phyloP scores from a whole-genome alignment of 2,113 vertebrate genomes.

The Turdus rufiventris region DNA sequence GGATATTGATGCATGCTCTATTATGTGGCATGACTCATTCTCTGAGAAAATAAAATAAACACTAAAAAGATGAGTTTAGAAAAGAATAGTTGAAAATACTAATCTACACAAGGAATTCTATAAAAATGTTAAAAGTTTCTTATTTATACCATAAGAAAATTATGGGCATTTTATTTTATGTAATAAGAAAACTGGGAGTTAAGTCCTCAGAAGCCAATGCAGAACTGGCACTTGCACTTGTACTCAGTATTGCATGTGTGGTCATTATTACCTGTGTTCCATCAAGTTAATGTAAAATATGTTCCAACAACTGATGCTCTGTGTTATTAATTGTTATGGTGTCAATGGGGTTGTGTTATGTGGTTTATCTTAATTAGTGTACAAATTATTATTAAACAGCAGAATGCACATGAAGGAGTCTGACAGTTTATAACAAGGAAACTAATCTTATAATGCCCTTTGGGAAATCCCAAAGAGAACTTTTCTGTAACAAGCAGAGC shows the following conservation, averaged over 20 bases:
- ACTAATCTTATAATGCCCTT: background rate
- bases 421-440: background rate
- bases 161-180: background rate
- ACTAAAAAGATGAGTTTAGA: background rate
- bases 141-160: background rate
- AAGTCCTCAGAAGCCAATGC: background rate
- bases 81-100: background rate
- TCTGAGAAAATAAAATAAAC: background rate
- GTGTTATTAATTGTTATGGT: slow-evolving; percentile 4
- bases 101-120: background rate
- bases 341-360: background rate
- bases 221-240: background rate
- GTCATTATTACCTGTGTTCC: background rate
- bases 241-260: background rate
- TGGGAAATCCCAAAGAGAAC: slow-evolving; percentile 13
- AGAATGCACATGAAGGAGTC: slow-evolving; percentile 9
- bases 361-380: slow-evolving; percentile 48
- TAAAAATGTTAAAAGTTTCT: background rate
- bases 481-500: background rate
- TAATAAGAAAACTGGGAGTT: background rate
- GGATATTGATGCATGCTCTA: background rate
- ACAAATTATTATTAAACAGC: slow-evolving; percentile 38
- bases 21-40: background rate
- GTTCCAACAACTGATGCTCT: background rate
- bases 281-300: background rate